Evolutionary conservation across 2,888 invertebrate species (phyloP).

Genomic region (Mechanitis messenoides): DNA sequence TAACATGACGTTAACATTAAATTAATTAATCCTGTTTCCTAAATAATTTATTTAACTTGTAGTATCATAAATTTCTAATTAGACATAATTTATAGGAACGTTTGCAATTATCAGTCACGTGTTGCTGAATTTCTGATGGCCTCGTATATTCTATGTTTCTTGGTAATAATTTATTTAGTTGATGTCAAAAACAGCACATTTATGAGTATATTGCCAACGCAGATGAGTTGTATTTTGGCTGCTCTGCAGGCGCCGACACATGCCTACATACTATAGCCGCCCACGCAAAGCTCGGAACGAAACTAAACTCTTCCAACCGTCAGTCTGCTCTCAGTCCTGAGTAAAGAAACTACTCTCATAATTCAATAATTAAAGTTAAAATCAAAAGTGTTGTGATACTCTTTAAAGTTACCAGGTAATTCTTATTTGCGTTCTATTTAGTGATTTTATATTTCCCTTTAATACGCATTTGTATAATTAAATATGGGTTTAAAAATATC

Average conservation of each 20-base stretch:
- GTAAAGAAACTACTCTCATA: constrained; percentile 49
- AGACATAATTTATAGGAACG: background rate
- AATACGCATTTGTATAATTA: no score
- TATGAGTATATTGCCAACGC: constrained; percentile 54
- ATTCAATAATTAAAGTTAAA: constrained; percentile 8
- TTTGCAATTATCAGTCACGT: background rate
- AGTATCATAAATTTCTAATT: no score
- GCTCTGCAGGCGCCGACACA: constrained; percentile 52
- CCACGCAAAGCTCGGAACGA: constrained; percentile 61
- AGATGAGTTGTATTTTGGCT: constrained; percentile 56
- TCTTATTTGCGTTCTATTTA: background rate
- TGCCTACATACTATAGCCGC: constrained; percentile 41
- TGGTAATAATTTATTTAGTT: constrained; percentile 15
- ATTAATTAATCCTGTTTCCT: no score
- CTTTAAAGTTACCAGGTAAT: constrained; percentile 14
- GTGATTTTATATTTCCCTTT: no score
- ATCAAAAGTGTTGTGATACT: constrained; percentile 12
- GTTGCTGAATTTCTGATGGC: background rate
- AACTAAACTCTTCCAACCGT: constrained; percentile 54
- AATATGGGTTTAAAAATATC: no score
- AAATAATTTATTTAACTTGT: no score
- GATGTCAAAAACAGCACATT: constrained; percentile 27
- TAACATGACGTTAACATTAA: no score
- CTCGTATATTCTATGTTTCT: constrained; percentile 10
- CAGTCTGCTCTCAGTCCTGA: constrained; percentile 64